Evolutionary conservation across 1,140 invertebrate species (phyloP), one percentile per base, ranked within the genome.

Genomic region (Pseudomyrmex dendroicus): DNA sequence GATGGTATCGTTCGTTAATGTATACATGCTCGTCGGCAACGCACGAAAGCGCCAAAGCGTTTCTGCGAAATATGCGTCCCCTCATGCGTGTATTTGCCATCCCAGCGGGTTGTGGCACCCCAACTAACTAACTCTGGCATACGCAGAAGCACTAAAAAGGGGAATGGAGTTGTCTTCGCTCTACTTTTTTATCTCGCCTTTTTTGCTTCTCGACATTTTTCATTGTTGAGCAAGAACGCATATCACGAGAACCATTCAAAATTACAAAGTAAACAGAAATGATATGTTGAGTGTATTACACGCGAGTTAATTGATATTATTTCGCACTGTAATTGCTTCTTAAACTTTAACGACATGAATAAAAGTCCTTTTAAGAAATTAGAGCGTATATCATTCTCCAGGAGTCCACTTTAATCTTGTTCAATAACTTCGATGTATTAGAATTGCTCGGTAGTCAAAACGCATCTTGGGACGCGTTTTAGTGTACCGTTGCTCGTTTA

Each of bases 1-100:
- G 86, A 87, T 87, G 61, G 67, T 63, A 88, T 87, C 86, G 85
- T 84, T 48, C 80, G 68, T 87, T 87, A 87, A 86, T 87, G 57
- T 44, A 54, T 57, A 70, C 68, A 62, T 63, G 67, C 64, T 72
- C 67, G 70, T 63, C 73, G 67, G 44, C 22, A 56, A 64, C 35
- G 44, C 73, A 67, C 68, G 73, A 59, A 78, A 68, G 76, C 48
- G 52, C 52, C 61, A 66, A 67, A 63, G 56, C 72, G 54, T 83
- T 86, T 87, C 78, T 63, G 66, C 61, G 78, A 83, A 87, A 86
- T 87, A 83, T 76, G 48, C 59, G 10, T 57, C 20, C 35, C 5
- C 35, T 7, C 61, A 44, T 59, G 70, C 72, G 66, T 73, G 59
- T 44, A 83, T 64, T 66, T 54, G 46, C 25, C 46, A 8, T 46